Evolutionary conservation across 2,113 vertebrate species (phyloP).

Genomic region (Pluvialis apricaria): DNA sequence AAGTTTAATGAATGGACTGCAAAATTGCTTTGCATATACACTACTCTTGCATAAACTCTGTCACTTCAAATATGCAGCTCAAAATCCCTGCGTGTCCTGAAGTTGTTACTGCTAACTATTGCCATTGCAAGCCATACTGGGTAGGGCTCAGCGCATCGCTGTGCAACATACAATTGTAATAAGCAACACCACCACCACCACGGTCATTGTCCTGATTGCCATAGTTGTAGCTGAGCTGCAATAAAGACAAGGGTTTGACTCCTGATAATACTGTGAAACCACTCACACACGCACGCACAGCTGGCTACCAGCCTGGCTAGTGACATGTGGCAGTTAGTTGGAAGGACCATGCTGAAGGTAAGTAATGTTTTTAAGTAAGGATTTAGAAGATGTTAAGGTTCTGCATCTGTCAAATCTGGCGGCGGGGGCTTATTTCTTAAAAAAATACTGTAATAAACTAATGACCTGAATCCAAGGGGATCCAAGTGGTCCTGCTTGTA

Average conservation of each 20-base stretch:
- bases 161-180: neutral
- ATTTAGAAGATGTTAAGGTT: neutral
- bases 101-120: neutral
- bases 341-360: neutral
- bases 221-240: neutral
- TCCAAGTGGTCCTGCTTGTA: neutral
- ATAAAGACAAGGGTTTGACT: neutral
- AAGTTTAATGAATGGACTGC: neutral
- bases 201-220: neutral
- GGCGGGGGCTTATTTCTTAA: neutral
- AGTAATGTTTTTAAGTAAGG: neutral
- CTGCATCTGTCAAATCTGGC: neutral
- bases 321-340: accelerated
- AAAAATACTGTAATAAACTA: neutral
- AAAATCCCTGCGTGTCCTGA: neutral
- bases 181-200: neutral
- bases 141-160: neutral
- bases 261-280: neutral
- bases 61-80: neutral
- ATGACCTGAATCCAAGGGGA: neutral
- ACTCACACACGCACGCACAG: accelerated
- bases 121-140: neutral
- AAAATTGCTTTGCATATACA: neutral
- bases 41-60: neutral
- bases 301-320: neutral